Evolutionary conservation across 2,113 vertebrate species (phyloP), one percentile per base, ranked within the genome.

Genomic region (Lucifuga dentata): DNA sequence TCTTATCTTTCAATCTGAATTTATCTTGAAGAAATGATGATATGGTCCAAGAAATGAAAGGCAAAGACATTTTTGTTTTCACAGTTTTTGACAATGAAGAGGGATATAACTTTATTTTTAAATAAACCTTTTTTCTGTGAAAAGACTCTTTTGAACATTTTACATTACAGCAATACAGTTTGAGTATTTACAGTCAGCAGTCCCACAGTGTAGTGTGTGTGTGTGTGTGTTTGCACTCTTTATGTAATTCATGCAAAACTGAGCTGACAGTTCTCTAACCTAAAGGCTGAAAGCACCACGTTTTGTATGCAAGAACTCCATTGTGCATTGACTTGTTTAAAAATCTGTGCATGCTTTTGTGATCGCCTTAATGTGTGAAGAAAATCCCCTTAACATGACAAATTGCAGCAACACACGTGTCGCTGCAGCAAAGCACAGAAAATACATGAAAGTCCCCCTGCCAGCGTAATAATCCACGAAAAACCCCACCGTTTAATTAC

Each of bases 41-140:
- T 33, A 53, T 56, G 53, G 43, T 76, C 56, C 61, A 36, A 74
- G 57, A 44, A 41, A 56, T n/a, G n/a, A 56, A 19, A 20, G 39
- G 17, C 57, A 66, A 17, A 2, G 48, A 67, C 51, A 52, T 45
- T 58, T 46, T 72, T 80, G 50, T 80, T 83, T 78, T 74, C 68
- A 70, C 81, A 64, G 78, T 75, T 78, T 57, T 80, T 66, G 78
- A 88, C 29, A 46, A 92, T 91, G 93, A 92, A 85, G 89, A 88
- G 95, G 94, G 95, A 93, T 91, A 96, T 92, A 94, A 95, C 92
- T 97, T 98, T 98, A 97, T 98, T 98, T 99, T 98, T 96, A 94
- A 98, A 97, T 98, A 98, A 98, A 98, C 84, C 88, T 88, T 89
- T 88, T 92, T 92, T 91, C 85, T 94, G 95, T 98, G 96, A 93